Conservation (phyloP, 2,797 vertebrate species). For the Coilia nasus region DNA sequence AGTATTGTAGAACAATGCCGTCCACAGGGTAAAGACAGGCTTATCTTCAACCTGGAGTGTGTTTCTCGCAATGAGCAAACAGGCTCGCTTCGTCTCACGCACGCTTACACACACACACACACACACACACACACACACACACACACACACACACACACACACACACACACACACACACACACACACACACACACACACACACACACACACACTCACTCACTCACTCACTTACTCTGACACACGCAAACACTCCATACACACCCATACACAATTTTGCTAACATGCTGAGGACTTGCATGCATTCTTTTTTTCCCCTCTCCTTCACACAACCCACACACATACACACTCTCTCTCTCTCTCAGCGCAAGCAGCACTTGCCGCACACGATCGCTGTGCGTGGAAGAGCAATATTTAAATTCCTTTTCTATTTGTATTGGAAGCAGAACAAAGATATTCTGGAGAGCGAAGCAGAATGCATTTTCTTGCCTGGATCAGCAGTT, state of each 20-base stretch:
- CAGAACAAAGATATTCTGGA: constrained; percentile 79
- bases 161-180: constrained; percentile 48
- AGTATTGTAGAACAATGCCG: constrained; percentile 52
- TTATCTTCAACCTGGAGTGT: constrained; percentile 69
- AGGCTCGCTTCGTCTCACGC: constrained; percentile 56
- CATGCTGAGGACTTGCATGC: neutral
- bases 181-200: constrained; percentile 43
- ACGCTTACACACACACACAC: constrained; percentile 57
- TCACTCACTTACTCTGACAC: neutral
- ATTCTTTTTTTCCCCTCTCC: constrained; percentile 46
- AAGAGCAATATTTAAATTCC: constrained; percentile 75
- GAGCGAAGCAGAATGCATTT: constrained; percentile 74
- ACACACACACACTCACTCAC: constrained; percentile 57
- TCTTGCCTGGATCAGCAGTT: constrained; percentile 78
- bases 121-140: constrained; percentile 43
- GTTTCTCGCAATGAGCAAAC: constrained; percentile 60
- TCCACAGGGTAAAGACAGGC: constrained; percentile 56
- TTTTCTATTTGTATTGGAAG: constrained; percentile 78
- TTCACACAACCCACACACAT: constrained; percentile 50
- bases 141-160: constrained; percentile 22
- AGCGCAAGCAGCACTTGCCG: constrained; percentile 16
- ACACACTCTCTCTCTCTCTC: constrained; percentile 31
- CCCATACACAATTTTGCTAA: neutral
- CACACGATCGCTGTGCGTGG: constrained; percentile 55
- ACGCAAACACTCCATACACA: constrained; percentile 24